These are phyloP conservation scores for Sinocyclocheilus rhinocerous DNA, from an alignment of 2,113 vertebrate genomes.

Conservation along the genomic window DNA sequence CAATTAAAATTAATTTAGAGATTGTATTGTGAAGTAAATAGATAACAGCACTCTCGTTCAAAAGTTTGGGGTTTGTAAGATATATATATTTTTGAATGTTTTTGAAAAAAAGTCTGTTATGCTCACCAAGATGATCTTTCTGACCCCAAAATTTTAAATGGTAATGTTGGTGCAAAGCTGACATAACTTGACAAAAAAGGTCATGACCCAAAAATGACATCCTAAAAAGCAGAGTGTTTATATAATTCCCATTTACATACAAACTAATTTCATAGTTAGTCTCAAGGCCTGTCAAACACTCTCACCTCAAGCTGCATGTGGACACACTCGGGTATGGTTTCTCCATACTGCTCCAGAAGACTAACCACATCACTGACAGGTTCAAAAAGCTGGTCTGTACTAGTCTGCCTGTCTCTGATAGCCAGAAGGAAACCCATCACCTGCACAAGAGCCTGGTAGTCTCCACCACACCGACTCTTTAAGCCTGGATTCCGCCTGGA, in stretches of 20 bases:
- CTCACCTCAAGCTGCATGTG: slow-evolving; percentile 78
- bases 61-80: too few relatives aligned
- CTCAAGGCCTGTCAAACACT: background rate
- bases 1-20: too few relatives aligned
- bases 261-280: too few relatives aligned
- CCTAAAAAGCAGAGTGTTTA: too few relatives aligned
- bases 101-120: too few relatives aligned
- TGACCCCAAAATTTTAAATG: background rate
- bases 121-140: too few relatives aligned
- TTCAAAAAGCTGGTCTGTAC: slow-evolving; percentile 80
- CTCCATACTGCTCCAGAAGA: slow-evolving; percentile 79
- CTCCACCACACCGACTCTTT: slow-evolving; percentile 69
- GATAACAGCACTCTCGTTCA: too few relatives aligned
- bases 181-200: too few relatives aligned
- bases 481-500: slow-evolving; percentile 72
- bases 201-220: too few relatives aligned
- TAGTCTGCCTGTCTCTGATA: slow-evolving; percentile 76
- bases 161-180: background rate
- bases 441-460: slow-evolving; percentile 73
- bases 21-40: too few relatives aligned
- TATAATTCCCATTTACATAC: too few relatives aligned
- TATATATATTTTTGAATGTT: too few relatives aligned
- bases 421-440: slow-evolving; percentile 80
- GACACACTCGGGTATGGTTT: slow-evolving; percentile 78
- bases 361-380: slow-evolving; percentile 76